Conservation (phyloP, 2,797 vertebrate species). For the Choloepus didactylus region DNA sequence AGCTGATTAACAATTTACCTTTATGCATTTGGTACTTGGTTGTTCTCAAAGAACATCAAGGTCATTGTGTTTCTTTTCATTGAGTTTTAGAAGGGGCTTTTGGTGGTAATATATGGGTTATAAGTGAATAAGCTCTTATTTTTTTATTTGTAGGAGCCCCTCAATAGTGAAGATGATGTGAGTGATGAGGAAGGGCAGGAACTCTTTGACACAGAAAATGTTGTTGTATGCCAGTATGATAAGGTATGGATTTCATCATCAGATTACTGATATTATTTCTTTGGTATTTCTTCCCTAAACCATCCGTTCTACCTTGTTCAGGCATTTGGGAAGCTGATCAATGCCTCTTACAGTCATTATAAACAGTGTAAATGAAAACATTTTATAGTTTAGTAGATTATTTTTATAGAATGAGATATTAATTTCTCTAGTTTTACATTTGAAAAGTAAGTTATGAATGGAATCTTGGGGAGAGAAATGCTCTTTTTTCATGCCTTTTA, state of each 20-base stretch:
- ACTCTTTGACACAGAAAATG: conserved; percentile 99
- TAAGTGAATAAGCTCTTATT: not conserved
- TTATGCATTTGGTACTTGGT: not conserved
- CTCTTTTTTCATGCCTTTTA: not conserved
- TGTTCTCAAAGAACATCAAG: conserved; percentile 11
- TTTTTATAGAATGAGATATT: conserved; percentile 29
- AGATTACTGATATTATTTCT: not conserved
- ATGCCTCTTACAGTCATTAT: not conserved
- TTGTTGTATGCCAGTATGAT: conserved; percentile 99
- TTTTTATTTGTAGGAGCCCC: conserved; percentile 92
- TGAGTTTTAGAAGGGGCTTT: not conserved
- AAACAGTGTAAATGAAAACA: conserved; percentile 2
- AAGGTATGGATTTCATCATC: conserved; percentile 91
- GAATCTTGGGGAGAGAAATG: not conserved
- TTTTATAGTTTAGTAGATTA: conserved; percentile 1
- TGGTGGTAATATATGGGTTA: not conserved
- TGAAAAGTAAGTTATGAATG: conserved; percentile 53
- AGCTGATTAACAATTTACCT: not conserved
- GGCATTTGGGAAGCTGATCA: not conserved
- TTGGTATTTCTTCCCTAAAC: not conserved
- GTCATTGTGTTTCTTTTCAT: not conserved
- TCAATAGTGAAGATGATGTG: conserved; percentile 98
- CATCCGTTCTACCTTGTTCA: not conserved
- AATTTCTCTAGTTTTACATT: conserved; percentile 20
- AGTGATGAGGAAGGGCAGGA: conserved; percentile 98